Conservation (phyloP, 2,888 invertebrate genomes). For the Artemia sinica region DNA sequence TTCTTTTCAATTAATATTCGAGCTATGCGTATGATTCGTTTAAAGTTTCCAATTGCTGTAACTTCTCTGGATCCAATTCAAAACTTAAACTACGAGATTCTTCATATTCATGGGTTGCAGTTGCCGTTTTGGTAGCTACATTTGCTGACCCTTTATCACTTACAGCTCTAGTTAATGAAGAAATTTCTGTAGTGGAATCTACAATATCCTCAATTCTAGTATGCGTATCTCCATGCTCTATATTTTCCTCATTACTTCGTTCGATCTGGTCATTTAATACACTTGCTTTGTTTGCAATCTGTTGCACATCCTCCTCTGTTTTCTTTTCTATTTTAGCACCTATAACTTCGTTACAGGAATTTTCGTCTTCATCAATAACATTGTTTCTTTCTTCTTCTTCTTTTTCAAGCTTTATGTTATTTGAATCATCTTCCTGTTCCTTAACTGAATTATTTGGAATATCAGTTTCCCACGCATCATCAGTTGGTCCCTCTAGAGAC, state of each 20-base stretch:
- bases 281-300: background rate
- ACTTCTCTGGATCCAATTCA: conserved; percentile 73
- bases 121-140: background rate
- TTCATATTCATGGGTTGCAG: background rate
- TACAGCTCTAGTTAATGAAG: background rate
- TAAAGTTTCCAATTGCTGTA: conserved; percentile 66
- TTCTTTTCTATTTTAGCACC: conserved; percentile 7
- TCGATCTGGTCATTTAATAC: background rate
- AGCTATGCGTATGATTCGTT: conserved; percentile 74
- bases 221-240: background rate
- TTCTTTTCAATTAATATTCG: background rate
- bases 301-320: background rate
- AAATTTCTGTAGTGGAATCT: background rate
- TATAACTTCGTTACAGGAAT: background rate
- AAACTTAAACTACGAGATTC: conserved; percentile 34
- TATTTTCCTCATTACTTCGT: background rate
- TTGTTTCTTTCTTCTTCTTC: background rate
- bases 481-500: conserved; percentile 65
- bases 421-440: conserved; percentile 17
- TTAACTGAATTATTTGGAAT: conserved; percentile 16
- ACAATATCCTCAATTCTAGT: background rate
- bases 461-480: conserved; percentile 24
- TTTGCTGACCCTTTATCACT: background rate
- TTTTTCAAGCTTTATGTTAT: background rate
- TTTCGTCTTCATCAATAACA: background rate